phyloP scores from a whole-genome alignment of 2,888 invertebrate genomes.

The Drosophila subquinaria region DNA sequence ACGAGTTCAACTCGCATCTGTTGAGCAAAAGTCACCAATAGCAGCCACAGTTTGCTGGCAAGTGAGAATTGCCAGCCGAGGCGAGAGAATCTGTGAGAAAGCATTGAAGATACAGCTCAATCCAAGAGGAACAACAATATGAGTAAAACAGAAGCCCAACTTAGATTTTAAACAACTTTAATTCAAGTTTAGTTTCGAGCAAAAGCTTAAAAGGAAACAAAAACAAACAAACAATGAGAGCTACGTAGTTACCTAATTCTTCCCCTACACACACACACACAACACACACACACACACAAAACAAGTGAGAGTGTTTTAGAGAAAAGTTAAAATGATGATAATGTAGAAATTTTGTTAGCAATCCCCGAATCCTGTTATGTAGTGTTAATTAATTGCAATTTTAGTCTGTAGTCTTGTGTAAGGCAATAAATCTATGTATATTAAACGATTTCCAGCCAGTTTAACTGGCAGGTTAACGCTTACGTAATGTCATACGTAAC shows the following conservation, averaged over 20 bases:
- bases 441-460: constrained; percentile 60
- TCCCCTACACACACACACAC: constrained; percentile 49
- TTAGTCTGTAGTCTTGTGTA: constrained; percentile 63
- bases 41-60: constrained; percentile 81
- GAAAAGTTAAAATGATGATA: not conserved
- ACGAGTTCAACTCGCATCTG: constrained; percentile 98
- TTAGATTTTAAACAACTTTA: constrained; percentile 22
- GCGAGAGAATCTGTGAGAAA: constrained; percentile 3
- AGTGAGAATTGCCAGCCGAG: constrained; percentile 42
- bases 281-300: not conserved
- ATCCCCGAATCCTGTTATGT: constrained; percentile 71
- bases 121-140: constrained; percentile 12
- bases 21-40: constrained; percentile 96
- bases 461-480: constrained; percentile 58
- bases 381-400: constrained; percentile 73
- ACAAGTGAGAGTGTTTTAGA: constrained; percentile 4
- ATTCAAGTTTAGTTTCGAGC: constrained; percentile 25
- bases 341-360: constrained; percentile 15
- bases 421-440: constrained; percentile 59
- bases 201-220: constrained; percentile 20
- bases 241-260: constrained; percentile 85
- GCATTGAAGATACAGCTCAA: constrained; percentile 16
- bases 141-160: constrained; percentile 1
- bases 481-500: constrained; percentile 33
- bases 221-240: constrained; percentile 63